Percentiles rank a stretch among this genome's conserved stretches.
Evolutionary conservation across 2,888 invertebrate species (phyloP).

Genomic region (Atrina japonica): DNA sequence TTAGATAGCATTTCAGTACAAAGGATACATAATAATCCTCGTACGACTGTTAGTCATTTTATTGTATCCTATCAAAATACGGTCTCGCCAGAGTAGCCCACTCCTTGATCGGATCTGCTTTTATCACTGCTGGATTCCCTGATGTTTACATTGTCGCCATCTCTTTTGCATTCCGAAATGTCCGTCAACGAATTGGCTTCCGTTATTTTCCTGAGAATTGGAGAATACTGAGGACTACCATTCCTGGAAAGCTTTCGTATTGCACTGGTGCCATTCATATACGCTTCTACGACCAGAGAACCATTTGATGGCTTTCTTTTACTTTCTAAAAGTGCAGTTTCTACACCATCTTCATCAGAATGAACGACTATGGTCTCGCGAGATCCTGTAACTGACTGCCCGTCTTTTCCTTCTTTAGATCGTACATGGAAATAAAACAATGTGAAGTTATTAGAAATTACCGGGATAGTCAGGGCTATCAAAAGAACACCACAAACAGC

Average conservation of each 20-base stretch:
- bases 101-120: slow-evolving; percentile 71
- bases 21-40: too few relatives aligned
- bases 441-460: slow-evolving; percentile 80
- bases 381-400: slow-evolving; percentile 8
- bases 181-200: slow-evolving; percentile 66
- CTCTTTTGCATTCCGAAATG: slow-evolving; percentile 56
- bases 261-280: slow-evolving; percentile 61
- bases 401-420: slow-evolving; percentile 57
- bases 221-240: slow-evolving; percentile 33
- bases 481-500: slow-evolving; percentile 77
- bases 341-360: slow-evolving; percentile 43
- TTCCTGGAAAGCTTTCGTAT: slow-evolving; percentile 40
- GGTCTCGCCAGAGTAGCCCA: slow-evolving; percentile 62
- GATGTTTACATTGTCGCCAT: slow-evolving; percentile 55
- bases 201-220: slow-evolving; percentile 30
- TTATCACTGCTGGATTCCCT: slow-evolving; percentile 57
- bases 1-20: too few relatives aligned
- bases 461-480: slow-evolving; percentile 78
- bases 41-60: too few relatives aligned
- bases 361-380: slow-evolving; percentile 33
- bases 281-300: slow-evolving; percentile 57
- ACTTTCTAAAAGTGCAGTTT: slow-evolving; percentile 32
- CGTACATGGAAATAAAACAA: slow-evolving; percentile 79
- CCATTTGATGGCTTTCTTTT: slow-evolving; percentile 60
- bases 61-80: slow-evolving; percentile 1